Percentiles rank a stretch among this genome's conserved stretches.
Evolutionary conservation across 2,113 vertebrate genomes (phyloP).

Genomic region (Zonotrichia leucophrys): DNA sequence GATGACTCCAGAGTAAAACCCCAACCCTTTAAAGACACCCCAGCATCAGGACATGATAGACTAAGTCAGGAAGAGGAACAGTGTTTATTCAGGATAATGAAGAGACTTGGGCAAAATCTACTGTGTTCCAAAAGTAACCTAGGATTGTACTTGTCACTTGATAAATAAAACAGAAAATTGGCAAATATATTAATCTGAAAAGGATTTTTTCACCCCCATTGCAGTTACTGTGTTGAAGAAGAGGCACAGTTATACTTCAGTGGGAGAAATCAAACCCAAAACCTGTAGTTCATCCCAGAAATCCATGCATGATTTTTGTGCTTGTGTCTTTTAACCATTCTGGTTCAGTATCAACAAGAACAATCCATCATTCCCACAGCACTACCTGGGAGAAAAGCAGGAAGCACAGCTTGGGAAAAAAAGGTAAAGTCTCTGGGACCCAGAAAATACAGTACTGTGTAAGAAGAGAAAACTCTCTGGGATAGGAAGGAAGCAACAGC

Average conservation of each 20-base stretch:
- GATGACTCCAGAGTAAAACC: neutral
- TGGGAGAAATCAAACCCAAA: neutral
- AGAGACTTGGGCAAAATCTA: neutral
- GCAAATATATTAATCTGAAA: neutral
- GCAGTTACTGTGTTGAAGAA: neutral
- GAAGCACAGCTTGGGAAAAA: neutral
- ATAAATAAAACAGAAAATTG: neutral
- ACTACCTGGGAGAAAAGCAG: neutral
- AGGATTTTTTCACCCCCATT: neutral
- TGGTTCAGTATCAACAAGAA: neutral
- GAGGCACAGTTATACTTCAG: neutral
- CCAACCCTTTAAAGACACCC: neutral
- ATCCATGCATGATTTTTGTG: neutral
- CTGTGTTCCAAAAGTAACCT: neutral
- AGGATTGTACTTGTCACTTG: neutral
- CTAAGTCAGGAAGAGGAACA: neutral
- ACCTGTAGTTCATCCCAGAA: neutral
- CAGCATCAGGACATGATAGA: neutral
- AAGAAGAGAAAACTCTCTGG: neutral
- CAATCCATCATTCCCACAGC: neutral
- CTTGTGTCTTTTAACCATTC: neutral
- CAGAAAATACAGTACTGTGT: fast-evolving
- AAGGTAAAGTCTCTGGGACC: neutral
- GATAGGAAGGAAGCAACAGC: neutral
- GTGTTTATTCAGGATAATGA: neutral